Evolutionary conservation across 2,113 vertebrate genomes (phyloP), one percentile per base, ranked within the genome.

Genomic region (Gnathonemus longibarbis): DNA sequence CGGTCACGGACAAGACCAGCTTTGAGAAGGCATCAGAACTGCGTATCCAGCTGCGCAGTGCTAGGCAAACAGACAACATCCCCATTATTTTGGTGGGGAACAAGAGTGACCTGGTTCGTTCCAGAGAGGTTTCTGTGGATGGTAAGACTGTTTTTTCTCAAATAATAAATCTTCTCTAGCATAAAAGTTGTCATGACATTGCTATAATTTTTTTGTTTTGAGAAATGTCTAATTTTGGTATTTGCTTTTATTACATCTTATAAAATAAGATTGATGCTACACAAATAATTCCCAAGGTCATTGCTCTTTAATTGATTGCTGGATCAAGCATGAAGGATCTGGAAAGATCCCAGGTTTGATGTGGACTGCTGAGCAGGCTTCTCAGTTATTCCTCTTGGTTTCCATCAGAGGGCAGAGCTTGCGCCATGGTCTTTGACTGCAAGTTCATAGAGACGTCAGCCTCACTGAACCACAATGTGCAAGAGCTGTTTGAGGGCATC

Each of bases 71-170:
- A 0, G 98, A 99, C n/a, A 97, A 99, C 46, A 98, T 99, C 94
- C 98, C 98, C 92, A 99, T 99, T 88, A 99, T 99, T 94, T 97
- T 99, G 0, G 98, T 99, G 93, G 98, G 98, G 92, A 99, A 99
- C 94, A 99, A 99, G 93, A 99, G 97, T 0, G 98, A 99, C 94
- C 94, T 99, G 91, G 98, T 99, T 93, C 97, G 98, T 70, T 99
- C 98, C 90, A 96, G 98, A 87, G 98, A 99, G 92, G 98, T 99
- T 93, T 98, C 98, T 6, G 95, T 98, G 53, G 98, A 99, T 50
- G 98, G 98, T 99, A 94, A 98, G 97, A 93, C 31, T 21, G 70
- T 35, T 80, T 19, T 86, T 45, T 52, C 15, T 45, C 39, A 83
- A 21, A 83, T 39, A 17, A 21, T 86, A 7, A 19, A 27, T 46